Conservation (phyloP, 92 coral and sea anemone species). For the Ricordea florida region DNA sequence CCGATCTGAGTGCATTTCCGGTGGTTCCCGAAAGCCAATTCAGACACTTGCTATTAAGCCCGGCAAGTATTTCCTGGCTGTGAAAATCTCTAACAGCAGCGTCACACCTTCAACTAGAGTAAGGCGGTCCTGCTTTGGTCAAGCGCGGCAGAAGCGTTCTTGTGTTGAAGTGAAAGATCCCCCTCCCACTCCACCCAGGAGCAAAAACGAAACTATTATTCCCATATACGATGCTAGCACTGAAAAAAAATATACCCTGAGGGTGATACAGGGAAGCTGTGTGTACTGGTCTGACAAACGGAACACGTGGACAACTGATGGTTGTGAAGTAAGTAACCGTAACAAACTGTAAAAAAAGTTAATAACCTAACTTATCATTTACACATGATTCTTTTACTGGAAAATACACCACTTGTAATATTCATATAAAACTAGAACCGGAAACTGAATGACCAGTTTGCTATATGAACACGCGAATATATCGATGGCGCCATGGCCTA, state of each 20-base stretch:
- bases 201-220: constrained; percentile 57
- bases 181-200: constrained; percentile 69
- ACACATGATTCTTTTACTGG: too few species aligned
- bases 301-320: constrained; percentile 75
- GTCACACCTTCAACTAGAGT: not conserved
- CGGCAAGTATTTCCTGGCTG: constrained; percentile 31
- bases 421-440: too few species aligned
- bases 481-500: too few species aligned
- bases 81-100: constrained; percentile 1
- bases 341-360: too few species aligned
- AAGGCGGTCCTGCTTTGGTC: constrained; percentile 55
- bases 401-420: too few species aligned
- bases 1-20: not conserved
- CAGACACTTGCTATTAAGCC: not conserved
- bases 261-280: constrained; percentile 64
- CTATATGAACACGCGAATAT: too few species aligned
- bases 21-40: not conserved
- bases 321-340: constrained; percentile 73
- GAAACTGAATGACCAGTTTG: too few species aligned
- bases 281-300: constrained; percentile 69
- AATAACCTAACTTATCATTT: too few species aligned
- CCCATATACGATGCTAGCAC: constrained; percentile 60
- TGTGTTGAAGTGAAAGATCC: constrained; percentile 81
- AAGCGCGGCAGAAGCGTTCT: constrained; percentile 70
- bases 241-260: constrained; percentile 62